Base-by-base conservation (phyloP, 2,888 invertebrate genomes). In the Amblyteles armatorius region DNA sequence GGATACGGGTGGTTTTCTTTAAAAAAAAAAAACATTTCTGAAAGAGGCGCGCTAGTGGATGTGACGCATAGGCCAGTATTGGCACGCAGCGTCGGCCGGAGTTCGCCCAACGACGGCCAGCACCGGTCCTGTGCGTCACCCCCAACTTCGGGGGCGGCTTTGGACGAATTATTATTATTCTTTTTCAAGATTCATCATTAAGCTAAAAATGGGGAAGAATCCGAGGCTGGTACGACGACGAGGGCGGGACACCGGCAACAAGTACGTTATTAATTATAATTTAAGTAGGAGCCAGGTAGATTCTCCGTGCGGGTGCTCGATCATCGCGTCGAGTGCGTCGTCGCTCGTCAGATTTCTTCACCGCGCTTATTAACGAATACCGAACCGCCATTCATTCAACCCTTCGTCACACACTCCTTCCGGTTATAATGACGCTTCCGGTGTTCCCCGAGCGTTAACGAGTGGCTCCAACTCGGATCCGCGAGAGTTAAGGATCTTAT, bases 381-480 rank as follows among this genome's bases (percentile, higher is more conserved):
- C 57, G 26, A 57, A 57, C 26, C 22, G 16, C 9, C 26, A 26
- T 57, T 57, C 57, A 57, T 57, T 26, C 26, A 4, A 57, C 57
- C 13, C 57, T 13, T 57, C 57, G 57, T 26, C 26, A 13, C 26
- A 11, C 22, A 11, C 13, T 26, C 19, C 4, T 22, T 26, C 26
- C 57, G 57, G 57, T 57, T 57, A 57, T 57, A 57, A 57, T 57
- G 22, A 57, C 26, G 57, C 26, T 57, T 57, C 26, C 57, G 22
- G 13, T 57, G 57, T 13, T 74, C 44, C 6, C 60, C 2, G 33
- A 74, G 44, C 48, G 29, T 63, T 16, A 74, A 74, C 63, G 48
- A 63, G 74, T 74, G 74, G 63, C 60, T 60, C 44, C 11, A 44
- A 19, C 74, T 74, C 48, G 63, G 13, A 44, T 7, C 22, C 16